Conservation (phyloP, 2,797 vertebrate genomes). For the Gymnoscopelus braueri region DNA sequence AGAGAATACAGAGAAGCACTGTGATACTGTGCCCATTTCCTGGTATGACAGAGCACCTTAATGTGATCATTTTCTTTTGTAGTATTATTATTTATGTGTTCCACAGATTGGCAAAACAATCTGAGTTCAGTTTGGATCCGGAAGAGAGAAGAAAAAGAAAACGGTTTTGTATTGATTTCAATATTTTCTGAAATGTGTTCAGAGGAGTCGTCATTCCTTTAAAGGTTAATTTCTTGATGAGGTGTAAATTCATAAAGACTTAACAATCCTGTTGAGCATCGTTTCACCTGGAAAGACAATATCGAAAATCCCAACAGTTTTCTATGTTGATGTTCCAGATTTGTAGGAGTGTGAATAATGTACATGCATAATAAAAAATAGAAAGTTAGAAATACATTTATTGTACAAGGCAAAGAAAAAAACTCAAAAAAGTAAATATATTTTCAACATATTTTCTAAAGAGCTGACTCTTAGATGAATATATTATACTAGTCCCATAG, state of each 20-base stretch:
- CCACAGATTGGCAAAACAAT: slow-evolving; percentile 22
- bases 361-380: slow-evolving; percentile 42
- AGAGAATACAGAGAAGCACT: slow-evolving; percentile 51
- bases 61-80: slow-evolving; percentile 40
- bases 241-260: slow-evolving; percentile 23
- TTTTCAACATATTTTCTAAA: slow-evolving; percentile 83
- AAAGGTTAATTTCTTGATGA: slow-evolving; percentile 39
- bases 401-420: slow-evolving; percentile 57
- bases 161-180: slow-evolving; percentile 20
- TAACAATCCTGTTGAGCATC: slow-evolving; percentile 10
- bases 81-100: slow-evolving; percentile 38
- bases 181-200: slow-evolving; percentile 22
- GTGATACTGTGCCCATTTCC: slow-evolving; percentile 54
- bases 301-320: slow-evolving; percentile 45
- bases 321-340: slow-evolving; percentile 38
- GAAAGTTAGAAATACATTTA: slow-evolving; percentile 56
- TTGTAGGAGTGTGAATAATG: slow-evolving; percentile 55
- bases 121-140: slow-evolving; percentile 30
- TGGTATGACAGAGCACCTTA: slow-evolving; percentile 54
- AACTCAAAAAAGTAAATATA: slow-evolving; percentile 71
- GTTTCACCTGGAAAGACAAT: slow-evolving; percentile 44
- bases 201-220: slow-evolving; percentile 22
- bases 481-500: slow-evolving; percentile 69
- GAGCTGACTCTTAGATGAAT: slow-evolving; percentile 63
- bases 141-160: slow-evolving; percentile 15